These are phyloP conservation scores for Eupsittula cactorum DNA, from an alignment of 2,113 vertebrate genomes.

Conservation along the genomic window DNA sequence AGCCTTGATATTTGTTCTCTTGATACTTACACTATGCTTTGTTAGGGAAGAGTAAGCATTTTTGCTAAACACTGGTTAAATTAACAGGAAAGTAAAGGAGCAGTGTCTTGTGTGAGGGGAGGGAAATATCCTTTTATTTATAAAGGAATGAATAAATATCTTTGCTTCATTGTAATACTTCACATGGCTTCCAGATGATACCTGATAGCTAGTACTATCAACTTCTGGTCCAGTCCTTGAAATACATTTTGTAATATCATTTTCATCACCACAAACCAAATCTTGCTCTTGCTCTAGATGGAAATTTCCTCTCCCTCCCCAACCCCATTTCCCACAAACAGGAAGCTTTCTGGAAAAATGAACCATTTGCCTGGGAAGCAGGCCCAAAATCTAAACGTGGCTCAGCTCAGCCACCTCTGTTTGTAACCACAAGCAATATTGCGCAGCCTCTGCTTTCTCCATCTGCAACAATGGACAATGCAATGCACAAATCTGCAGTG, in stretches of 20 bases:
- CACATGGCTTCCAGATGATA: background rate
- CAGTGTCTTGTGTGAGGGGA: background rate
- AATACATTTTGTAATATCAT: background rate
- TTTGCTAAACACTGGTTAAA: slow-evolving; percentile 49
- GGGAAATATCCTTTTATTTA: background rate
- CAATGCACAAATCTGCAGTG: background rate
- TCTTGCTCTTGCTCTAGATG: background rate
- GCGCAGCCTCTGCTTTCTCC: background rate
- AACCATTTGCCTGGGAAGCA: background rate
- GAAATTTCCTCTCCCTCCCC: background rate
- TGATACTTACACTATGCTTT: slow-evolving; percentile 9
- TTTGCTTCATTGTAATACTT: background rate
- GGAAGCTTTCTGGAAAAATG: background rate
- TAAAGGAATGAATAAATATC: background rate
- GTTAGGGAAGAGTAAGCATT: slow-evolving; percentile 47
- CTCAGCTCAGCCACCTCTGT: background rate
- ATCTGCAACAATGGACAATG: background rate
- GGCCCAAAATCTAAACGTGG: background rate
- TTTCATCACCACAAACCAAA: background rate
- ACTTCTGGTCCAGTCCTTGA: background rate
- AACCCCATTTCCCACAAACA: background rate
- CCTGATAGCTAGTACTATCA: background rate
- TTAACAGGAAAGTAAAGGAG: background rate
- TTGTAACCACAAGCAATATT: background rate
- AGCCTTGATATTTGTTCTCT: slow-evolving; percentile 62